These are phyloP conservation scores for Microcebus lehilahytsara DNA, from an alignment of 2,113 vertebrate species.

Conservation along the genomic window DNA sequence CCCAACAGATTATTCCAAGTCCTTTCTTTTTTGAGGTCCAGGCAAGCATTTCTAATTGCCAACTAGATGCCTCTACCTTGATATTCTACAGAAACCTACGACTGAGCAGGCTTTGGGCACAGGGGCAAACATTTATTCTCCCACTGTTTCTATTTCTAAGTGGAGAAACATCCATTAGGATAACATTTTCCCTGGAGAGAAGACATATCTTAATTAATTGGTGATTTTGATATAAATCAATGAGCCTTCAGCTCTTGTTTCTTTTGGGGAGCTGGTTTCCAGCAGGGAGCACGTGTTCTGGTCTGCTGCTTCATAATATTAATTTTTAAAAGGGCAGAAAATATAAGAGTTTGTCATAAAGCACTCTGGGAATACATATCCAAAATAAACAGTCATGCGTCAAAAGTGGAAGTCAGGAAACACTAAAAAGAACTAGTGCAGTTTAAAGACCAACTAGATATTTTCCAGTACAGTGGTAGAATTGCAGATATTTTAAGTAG, in stretches of 20 bases:
- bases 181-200: not conserved
- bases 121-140: not conserved
- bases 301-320: not conserved
- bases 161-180: not conserved
- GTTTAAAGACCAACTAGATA: not conserved
- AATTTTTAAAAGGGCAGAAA: not conserved
- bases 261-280: not conserved
- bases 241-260: not conserved
- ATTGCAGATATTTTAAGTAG: not conserved
- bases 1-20: not conserved
- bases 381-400: not conserved
- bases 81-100: not conserved
- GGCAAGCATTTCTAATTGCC: not conserved
- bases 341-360: not conserved
- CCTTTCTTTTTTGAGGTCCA: not conserved
- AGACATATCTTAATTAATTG: not conserved
- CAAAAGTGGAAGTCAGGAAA: not conserved
- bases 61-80: not conserved
- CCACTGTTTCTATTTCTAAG: not conserved
- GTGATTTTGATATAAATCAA: not conserved
- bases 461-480: not conserved
- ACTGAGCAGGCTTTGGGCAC: fast-evolving
- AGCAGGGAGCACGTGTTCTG: not conserved
- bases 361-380: not conserved
- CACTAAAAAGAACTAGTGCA: not conserved